phyloP scores from a whole-genome alignment of 2,888 invertebrate species.

The Dasysyrphus tricinctus region DNA sequence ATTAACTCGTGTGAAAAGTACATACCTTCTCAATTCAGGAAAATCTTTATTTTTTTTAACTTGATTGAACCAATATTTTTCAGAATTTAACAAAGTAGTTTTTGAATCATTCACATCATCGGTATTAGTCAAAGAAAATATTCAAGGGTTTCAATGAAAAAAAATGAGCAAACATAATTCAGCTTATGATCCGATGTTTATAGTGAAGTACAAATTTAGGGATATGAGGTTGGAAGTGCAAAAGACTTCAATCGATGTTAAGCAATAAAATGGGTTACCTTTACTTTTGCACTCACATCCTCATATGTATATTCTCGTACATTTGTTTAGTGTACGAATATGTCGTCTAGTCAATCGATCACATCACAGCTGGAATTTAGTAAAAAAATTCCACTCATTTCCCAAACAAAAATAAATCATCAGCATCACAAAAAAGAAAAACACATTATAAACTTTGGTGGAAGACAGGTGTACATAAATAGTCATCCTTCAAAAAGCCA shows the following conservation, averaged over 20 bases:
- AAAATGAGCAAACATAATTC: too few species aligned
- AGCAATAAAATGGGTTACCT: too few species aligned
- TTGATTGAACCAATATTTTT: neutral
- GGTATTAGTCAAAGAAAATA: neutral
- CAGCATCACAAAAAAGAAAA: neutral
- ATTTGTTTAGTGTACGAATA: too few species aligned
- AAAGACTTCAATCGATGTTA: too few species aligned
- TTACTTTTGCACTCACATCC: too few species aligned
- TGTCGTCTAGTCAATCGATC: neutral
- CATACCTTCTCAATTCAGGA: neutral
- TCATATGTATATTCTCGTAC: too few species aligned
- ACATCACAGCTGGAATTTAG: neutral
- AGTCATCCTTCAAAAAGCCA: conserved; percentile 48
- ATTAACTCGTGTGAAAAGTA: too few species aligned
- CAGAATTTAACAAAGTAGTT: neutral
- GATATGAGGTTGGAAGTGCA: neutral
- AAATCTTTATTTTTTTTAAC: neutral
- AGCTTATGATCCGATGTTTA: neutral
- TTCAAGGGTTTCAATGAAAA: too few species aligned
- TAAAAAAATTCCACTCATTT: neutral
- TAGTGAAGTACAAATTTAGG: neutral
- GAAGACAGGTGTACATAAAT: conserved; percentile 62
- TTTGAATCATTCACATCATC: neutral
- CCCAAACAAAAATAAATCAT: neutral
- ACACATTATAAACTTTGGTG: conserved; percentile 51